Evolutionary conservation across 2,113 vertebrate species (phyloP), one percentile per base, ranked within the genome.

Genomic region (Pao palembangensis): DNA sequence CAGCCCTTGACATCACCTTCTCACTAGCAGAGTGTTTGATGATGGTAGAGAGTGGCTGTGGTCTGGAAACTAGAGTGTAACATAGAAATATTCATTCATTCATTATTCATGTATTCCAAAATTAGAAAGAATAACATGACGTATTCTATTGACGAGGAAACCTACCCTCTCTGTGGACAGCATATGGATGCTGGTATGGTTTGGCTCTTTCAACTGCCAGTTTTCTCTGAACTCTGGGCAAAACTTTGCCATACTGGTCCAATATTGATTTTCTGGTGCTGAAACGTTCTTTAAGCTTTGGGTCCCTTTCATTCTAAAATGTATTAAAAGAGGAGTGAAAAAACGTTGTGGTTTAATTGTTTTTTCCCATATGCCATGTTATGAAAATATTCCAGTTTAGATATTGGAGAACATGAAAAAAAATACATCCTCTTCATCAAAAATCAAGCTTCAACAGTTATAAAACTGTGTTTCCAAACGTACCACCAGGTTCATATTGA

Each of bases 171-270:
- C 87, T 91, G 67, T 92, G 84, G 54, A 92, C 41, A 0, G 89
- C 89, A 0, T 85, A 77, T 46, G 92, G 85, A 69, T 93, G 76
- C 18, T 78, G 92, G 71, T 98, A 97, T 0, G 95, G 96, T 52
- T 93, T 96, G 19, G 91, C 88, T 83, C 92, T 86, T 55, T 96
- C 95, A 16, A 81, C 73, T n/a, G 94, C 94, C 74, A 98, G 85
- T 77, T 93, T 95, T 77, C 94, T 87, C 53, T 99, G 95, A 38
- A 95, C 89, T 81, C 90, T 90, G 21, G 97, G 96, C 53, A 99
- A 90, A 69, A 97, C 87, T 67, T 96, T 98, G 11, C 86, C 85
- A 55, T 94, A 96, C 0, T 94, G 94, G 3, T 94, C 93, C 78
- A 99, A 56, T 15, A 98, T 92, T 21, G 93, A 91, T 87, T 97